Conservation (phyloP, 2,888 invertebrate species). For the Agonopterix arenella region DNA sequence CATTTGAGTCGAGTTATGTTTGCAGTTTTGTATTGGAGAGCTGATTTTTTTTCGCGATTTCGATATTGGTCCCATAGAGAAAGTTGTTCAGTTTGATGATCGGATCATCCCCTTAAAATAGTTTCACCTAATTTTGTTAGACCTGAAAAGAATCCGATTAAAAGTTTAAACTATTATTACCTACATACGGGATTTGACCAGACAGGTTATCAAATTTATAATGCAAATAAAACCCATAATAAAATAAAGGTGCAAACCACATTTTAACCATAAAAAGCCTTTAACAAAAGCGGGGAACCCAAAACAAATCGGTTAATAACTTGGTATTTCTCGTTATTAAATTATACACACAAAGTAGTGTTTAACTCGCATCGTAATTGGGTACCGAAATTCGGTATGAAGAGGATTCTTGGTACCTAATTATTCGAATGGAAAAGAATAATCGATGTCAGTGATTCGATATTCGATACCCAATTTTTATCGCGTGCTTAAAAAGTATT, state of each 20-base stretch:
- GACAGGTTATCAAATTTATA: not conserved
- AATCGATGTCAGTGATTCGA: not conserved
- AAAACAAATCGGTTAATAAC: not conserved
- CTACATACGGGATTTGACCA: too few species aligned
- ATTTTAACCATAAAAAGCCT: not conserved
- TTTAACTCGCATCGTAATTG: slow-evolving; percentile 36
- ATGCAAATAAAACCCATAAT: not conserved
- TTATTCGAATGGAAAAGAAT: slow-evolving; percentile 13
- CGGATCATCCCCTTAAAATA: too few species aligned
- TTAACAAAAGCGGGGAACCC: not conserved
- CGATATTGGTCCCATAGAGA: too few species aligned
- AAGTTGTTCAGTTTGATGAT: too few species aligned
- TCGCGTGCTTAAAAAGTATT: not conserved
- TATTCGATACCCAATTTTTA: not conserved
- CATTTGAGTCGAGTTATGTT: too few species aligned
- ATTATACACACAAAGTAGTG: slow-evolving; percentile 17
- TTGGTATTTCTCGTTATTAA: slow-evolving; percentile 3
- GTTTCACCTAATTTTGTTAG: too few species aligned
- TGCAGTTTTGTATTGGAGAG: too few species aligned
- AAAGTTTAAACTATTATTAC: too few species aligned
- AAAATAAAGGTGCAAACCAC: not conserved
- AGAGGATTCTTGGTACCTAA: slow-evolving; percentile 22
- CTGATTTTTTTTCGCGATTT: too few species aligned
- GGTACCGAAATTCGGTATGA: slow-evolving; percentile 29
- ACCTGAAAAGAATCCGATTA: too few species aligned